These are phyloP conservation scores for Phenganax subtilis DNA, from an alignment of 92 coral and sea anemone genomes.

Conservation along the genomic window DNA sequence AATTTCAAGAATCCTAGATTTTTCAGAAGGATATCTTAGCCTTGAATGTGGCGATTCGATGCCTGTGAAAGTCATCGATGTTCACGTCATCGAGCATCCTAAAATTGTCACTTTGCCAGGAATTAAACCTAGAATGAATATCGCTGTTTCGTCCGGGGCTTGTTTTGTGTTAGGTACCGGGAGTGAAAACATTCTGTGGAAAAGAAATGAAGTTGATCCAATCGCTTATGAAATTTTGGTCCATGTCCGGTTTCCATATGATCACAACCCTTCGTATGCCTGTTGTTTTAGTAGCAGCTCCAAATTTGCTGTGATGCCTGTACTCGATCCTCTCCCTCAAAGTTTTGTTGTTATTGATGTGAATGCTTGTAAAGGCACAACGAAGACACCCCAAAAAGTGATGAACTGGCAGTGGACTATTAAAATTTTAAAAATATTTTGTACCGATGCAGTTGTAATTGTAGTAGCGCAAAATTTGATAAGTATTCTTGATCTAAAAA, in stretches of 20 bases:
- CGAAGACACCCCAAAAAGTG: neutral
- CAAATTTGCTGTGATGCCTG: neutral
- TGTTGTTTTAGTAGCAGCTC: neutral
- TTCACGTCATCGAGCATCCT: neutral
- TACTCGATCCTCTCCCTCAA: too few relatives aligned
- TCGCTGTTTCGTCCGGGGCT: neutral
- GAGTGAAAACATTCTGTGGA: neutral
- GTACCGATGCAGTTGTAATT: neutral
- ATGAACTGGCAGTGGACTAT: neutral
- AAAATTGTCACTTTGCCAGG: neutral
- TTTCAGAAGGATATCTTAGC: neutral
- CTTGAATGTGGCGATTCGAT: neutral
- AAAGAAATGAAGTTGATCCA: neutral
- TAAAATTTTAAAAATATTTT: neutral
- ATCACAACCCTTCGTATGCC: too few relatives aligned
- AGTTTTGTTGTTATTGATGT: neutral
- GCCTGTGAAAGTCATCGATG: slow-evolving; percentile 1
- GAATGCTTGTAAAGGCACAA: too few relatives aligned
- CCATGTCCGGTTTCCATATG: neutral
- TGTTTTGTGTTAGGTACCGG: neutral
- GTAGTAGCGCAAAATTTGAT: neutral
- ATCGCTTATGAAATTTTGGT: neutral
- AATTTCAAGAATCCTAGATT: neutral
- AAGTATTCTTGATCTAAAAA: neutral
- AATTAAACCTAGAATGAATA: neutral